These are phyloP conservation scores for Numida meleagris DNA, from an alignment of 2,113 vertebrate species.

Conservation along the genomic window DNA sequence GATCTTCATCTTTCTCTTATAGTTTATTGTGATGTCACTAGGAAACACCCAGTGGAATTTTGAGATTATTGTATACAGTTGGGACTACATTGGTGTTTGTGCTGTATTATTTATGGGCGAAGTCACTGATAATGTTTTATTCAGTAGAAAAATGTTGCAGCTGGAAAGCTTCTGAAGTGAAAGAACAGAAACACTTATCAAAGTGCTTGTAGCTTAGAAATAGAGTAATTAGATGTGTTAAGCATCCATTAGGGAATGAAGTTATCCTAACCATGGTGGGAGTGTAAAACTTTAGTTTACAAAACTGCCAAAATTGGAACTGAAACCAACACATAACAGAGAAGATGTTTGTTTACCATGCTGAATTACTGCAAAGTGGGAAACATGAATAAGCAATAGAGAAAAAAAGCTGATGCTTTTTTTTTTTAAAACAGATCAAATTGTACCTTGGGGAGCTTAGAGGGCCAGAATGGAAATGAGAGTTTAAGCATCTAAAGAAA, in stretches of 20 bases:
- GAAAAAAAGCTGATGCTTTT: slow-evolving; percentile 40
- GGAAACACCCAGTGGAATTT: slow-evolving; percentile 26
- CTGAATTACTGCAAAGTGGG: slow-evolving; percentile 62
- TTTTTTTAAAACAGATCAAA: background rate
- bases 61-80: slow-evolving; percentile 23
- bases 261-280: slow-evolving; percentile 38
- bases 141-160: slow-evolving; percentile 52
- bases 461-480: slow-evolving; percentile 32
- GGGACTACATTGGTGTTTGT: slow-evolving; percentile 1
- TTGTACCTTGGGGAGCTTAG: slow-evolving; percentile 49
- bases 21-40: slow-evolving; percentile 45
- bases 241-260: slow-evolving; percentile 64
- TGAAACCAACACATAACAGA: slow-evolving; percentile 24
- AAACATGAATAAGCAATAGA: slow-evolving; percentile 66
- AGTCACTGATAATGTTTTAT: slow-evolving; percentile 63
- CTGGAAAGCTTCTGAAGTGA: slow-evolving; percentile 57
- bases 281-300: slow-evolving; percentile 54
- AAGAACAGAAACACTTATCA: slow-evolving; percentile 60
- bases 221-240: slow-evolving; percentile 66
- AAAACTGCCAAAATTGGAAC: slow-evolving; percentile 59
- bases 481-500: slow-evolving; percentile 12
- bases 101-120: slow-evolving; percentile 45
- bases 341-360: slow-evolving; percentile 45
- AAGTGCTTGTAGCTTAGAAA: slow-evolving; percentile 52
- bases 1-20: background rate